These are phyloP conservation scores for Platyscapa corneri DNA, from an alignment of 1,140 invertebrate genomes.

Conservation along the genomic window DNA sequence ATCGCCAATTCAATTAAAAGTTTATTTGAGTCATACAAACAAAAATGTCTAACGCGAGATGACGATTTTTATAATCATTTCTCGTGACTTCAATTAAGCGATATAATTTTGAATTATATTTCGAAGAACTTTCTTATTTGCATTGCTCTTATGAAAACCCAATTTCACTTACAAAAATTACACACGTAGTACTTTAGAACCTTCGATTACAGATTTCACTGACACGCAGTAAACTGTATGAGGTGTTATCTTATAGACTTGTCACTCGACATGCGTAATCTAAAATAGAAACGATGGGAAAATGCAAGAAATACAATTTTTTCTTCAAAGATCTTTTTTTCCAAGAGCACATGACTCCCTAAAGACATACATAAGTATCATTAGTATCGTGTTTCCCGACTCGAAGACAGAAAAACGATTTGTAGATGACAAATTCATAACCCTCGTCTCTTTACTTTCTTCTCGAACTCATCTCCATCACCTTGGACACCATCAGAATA, in stretches of 20 bases:
- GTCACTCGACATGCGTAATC: background rate
- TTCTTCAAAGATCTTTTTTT: conserved; percentile 25
- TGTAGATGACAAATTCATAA: conserved; percentile 47
- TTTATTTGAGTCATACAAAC: background rate
- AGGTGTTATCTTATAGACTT: conserved; percentile 32
- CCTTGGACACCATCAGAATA: background rate
- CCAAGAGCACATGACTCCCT: conserved; percentile 35
- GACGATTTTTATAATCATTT: no score
- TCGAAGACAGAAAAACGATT: conserved; percentile 41
- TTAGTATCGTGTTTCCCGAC: conserved; percentile 45
- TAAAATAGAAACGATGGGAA: conserved; percentile 9
- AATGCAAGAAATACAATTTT: conserved; percentile 3
- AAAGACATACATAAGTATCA: conserved; percentile 28
- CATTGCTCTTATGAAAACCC: no score
- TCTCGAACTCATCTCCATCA: background rate
- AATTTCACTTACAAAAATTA: no score
- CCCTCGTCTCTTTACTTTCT: conserved; percentile 12
- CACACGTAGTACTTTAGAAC: background rate
- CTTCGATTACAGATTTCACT: conserved; percentile 35
- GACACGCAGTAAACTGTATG: conserved; percentile 20
- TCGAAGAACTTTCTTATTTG: no score
- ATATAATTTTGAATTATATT: no score
- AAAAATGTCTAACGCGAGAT: background rate
- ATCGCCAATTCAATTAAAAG: background rate
- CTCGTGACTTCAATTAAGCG: no score